Percentiles rank a stretch among this genome's conserved stretches.
Evolutionary conservation across 2,888 invertebrate species (phyloP).

Genomic region (Leptinotarsa peninsularis): DNA sequence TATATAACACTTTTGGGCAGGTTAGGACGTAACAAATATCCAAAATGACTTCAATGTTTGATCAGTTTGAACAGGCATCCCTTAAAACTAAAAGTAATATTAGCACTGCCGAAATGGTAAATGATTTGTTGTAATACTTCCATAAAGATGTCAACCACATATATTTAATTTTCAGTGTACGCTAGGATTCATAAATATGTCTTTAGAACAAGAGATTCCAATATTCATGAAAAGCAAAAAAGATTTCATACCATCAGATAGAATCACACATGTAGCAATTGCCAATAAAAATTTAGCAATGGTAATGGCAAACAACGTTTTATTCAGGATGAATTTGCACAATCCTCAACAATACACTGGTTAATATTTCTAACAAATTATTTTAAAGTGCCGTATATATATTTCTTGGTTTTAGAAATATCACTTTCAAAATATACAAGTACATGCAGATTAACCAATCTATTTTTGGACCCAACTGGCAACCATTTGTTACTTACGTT

Average conservation of each 20-base stretch:
- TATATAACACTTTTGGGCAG: not conserved
- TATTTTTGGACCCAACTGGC: slow-evolving; percentile 90
- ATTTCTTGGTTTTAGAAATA: slow-evolving; percentile 73
- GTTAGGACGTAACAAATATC: not conserved
- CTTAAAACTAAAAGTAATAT: slow-evolving; percentile 68
- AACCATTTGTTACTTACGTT: slow-evolving; percentile 85
- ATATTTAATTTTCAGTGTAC: slow-evolving; percentile 59
- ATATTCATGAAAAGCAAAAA: slow-evolving; percentile 90
- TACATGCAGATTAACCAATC: slow-evolving; percentile 72
- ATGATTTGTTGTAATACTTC: not conserved
- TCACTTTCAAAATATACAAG: slow-evolving; percentile 75
- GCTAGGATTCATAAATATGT: slow-evolving; percentile 71
- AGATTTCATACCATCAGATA: slow-evolving; percentile 81
- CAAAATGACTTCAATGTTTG: slow-evolving; percentile 84
- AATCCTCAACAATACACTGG: slow-evolving; percentile 84
- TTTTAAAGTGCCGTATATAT: not conserved
- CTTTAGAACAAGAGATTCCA: slow-evolving; percentile 79
- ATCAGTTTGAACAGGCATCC: slow-evolving; percentile 86
- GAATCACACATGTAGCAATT: slow-evolving; percentile 84
- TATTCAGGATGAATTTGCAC: slow-evolving; percentile 85
- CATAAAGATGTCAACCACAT: slow-evolving; percentile 16
- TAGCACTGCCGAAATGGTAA: slow-evolving; percentile 68
- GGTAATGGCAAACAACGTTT: slow-evolving; percentile 83
- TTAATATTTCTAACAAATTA: slow-evolving; percentile 58
- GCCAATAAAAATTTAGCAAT: slow-evolving; percentile 86